Evolutionary conservation across 2,888 invertebrate species (phyloP), one percentile per base, ranked within the genome.

Genomic region (Desoria tigrina): DNA sequence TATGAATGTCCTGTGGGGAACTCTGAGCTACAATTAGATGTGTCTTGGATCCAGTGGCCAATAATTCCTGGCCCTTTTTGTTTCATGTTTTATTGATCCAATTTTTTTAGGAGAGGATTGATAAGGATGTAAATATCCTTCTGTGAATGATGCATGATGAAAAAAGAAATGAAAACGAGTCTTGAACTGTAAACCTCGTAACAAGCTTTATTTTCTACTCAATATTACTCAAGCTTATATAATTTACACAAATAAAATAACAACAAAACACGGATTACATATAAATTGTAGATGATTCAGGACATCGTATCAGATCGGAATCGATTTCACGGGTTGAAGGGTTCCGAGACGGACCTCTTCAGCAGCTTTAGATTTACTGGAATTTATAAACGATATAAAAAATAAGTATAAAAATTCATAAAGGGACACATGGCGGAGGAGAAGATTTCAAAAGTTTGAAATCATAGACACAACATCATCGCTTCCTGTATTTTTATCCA

Each of bases 191-290:
- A 45, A 45, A 45, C 45, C 45, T 16, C 21, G 21, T 45, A 45
- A 16, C 28, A 57, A 39, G n/a, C 42, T 57, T 57, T 39, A 57
- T 57, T 45, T 45, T 39, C 56, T 57, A 57, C 56, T 57, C 39
- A 45, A 21, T 18, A 45, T 57, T 23, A 6, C n/a, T 42, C 42
- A 23, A 42, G 42, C 42, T 37, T 42, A 37, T 42, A 57, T 57
- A 57, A 57, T 57, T 57, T 57, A 57, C 56, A 57, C 37, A 57
- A 57, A 57, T 57, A 57, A 57, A 57, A 57, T 57, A 57, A 32
- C 56, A 45, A 45, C 45, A 45, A 45, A 57, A 57, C 56, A 57
- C 56, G n/a, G 39, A 24, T 39, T 28, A 45, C 45, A 45, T 32
- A 55, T 42, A 57, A 37, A 57, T 18, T 57, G 6, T 57, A 37